Conservation (phyloP, 2,797 vertebrate genomes). For the Gobionotothen gibberifrons region DNA sequence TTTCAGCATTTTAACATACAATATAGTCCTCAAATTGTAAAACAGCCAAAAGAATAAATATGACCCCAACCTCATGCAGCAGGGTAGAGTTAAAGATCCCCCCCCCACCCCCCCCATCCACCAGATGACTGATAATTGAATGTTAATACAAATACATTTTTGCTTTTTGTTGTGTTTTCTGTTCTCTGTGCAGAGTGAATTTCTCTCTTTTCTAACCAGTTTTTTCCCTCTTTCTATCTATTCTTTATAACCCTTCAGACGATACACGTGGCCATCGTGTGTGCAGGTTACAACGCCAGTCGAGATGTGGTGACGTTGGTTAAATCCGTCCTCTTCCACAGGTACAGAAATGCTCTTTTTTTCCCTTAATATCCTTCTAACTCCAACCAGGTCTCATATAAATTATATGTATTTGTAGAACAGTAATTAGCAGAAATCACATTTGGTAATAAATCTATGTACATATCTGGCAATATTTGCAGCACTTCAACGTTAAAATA, state of each 20-base stretch:
- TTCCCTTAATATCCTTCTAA: neutral
- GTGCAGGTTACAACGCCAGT: slow-evolving; percentile 97
- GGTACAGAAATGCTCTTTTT: slow-evolving; percentile 79
- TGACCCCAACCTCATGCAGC: too few species aligned
- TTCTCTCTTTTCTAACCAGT: neutral
- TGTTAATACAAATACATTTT: too few species aligned
- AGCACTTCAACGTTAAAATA: neutral
- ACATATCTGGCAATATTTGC: neutral
- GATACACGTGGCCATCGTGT: slow-evolving; percentile 98
- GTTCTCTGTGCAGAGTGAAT: neutral
- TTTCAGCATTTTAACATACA: neutral
- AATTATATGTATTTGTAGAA: neutral
- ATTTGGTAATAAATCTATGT: too few species aligned
- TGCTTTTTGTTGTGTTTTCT: neutral
- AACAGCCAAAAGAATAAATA: too few species aligned
- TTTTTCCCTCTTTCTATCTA: neutral
- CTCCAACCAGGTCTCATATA: neutral
- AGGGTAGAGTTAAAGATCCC: too few species aligned
- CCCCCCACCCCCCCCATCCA: too few species aligned
- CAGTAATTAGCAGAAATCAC: too few species aligned
- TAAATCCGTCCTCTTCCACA: slow-evolving; percentile 97
- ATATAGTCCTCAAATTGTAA: too few species aligned
- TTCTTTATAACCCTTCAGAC: slow-evolving; percentile 80
- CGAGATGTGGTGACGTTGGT: slow-evolving; percentile 97
- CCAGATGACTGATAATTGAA: too few species aligned